Base-by-base conservation (phyloP, 2,113 vertebrate genomes). In the Crotalus helleri region DNA sequence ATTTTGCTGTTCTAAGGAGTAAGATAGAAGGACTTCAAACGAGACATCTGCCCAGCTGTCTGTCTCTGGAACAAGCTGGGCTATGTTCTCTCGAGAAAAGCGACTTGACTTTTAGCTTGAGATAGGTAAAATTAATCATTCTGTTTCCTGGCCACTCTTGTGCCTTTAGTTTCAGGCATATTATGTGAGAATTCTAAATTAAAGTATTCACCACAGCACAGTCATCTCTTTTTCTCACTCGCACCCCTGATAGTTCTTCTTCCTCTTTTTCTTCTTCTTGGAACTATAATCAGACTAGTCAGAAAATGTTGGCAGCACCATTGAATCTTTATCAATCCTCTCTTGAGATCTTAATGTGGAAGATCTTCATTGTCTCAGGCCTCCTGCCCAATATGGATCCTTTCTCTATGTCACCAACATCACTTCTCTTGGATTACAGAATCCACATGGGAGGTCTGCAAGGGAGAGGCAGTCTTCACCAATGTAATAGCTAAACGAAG, bases 41-140 rank as follows among this genome's bases (percentile, higher is more conserved):
- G 69, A 85, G 58, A 54, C 57, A 90, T 81, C 74, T 64, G 91
- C 85, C 69, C 93, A 94, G 64, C 74, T 86, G 87, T 58, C 69
- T 64, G 21, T 61, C 57, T 90, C 26, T 90, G 88, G 57, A 86
- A 92, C 57, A n/a, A 51, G 57, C 81, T 51, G 59, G 23, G 23
- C 55, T 90, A 58, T 39, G 46, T 23, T 44, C 88, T 59, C 1
- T 46, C 53, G 64, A 29, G 8, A 69, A 33, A 86, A 23, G 1
- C 11, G 8, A 55, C 55, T 86, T 94, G 89, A 17, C 33, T 33
- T 89, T 93, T 74, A 29, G 12, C 54, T 74, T 54, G 55, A n/a
- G 33, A 64, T 54, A 74, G 39, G 21, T 44, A 10, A 54, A 39
- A 86, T 90, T 85, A 93, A 64, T 90, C 61, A 64, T 49, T 58